Conservation (phyloP, 2,888 invertebrate species). For the Spicauda simplicius region DNA sequence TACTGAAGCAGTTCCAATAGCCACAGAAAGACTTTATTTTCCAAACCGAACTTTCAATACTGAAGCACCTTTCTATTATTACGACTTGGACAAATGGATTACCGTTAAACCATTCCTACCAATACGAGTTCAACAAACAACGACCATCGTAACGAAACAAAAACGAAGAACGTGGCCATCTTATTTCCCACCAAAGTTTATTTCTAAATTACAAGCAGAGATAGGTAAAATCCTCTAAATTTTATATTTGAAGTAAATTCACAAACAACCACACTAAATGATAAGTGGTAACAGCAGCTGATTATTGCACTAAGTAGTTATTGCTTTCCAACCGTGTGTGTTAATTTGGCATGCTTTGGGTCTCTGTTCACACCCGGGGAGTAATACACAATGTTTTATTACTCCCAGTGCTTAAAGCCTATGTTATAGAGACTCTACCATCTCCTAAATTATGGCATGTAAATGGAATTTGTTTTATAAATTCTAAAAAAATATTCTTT, state of each 20-base stretch:
- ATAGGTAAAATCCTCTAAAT: conserved; percentile 25
- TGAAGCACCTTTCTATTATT: conserved; percentile 15
- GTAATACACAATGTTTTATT: too few species aligned
- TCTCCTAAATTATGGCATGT: too few species aligned
- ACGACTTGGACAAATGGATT: conserved; percentile 28
- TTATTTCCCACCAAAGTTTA: conserved; percentile 40
- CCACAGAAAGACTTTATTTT: neutral
- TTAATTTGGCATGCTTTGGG: too few species aligned
- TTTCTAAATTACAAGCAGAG: conserved; percentile 21
- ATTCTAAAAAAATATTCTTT: too few species aligned
- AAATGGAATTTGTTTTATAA: too few species aligned
- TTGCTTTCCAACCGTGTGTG: too few species aligned
- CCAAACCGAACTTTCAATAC: conserved; percentile 6
- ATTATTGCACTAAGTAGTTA: too few species aligned
- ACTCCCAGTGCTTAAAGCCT: too few species aligned
- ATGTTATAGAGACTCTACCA: too few species aligned
- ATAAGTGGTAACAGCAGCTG: neutral
- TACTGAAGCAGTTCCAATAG: neutral
- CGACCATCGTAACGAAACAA: conserved; percentile 17
- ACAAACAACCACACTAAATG: too few species aligned
- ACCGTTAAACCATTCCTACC: conserved; percentile 9
- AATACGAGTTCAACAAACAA: neutral
- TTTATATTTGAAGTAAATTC: too few species aligned
- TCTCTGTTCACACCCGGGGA: too few species aligned
- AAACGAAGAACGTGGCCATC: conserved; percentile 39